Percentiles rank a stretch among this genome's conserved stretches.
These are phyloP conservation scores for Fukomys damarensis DNA, from an alignment of 2,113 vertebrate genomes.

Conservation along the genomic window DNA sequence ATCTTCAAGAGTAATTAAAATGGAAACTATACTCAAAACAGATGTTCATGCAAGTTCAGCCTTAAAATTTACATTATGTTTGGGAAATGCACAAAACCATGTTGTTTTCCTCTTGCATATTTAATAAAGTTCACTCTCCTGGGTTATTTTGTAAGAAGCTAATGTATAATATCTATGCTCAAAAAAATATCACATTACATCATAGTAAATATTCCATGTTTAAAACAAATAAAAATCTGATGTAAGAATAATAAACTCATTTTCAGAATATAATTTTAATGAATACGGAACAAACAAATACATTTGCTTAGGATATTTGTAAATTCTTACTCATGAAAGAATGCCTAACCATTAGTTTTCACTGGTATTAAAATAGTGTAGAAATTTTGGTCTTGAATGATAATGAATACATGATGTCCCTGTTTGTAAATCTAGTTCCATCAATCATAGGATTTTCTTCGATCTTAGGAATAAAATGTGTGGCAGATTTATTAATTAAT, in stretches of 20 bases:
- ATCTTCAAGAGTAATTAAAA: constrained; percentile 16
- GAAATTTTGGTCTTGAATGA: not conserved
- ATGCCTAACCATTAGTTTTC: not conserved
- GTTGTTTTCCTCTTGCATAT: not conserved
- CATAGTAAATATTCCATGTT: not conserved
- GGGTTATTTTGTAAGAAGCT: not conserved
- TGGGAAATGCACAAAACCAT: not conserved
- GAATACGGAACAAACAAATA: not conserved
- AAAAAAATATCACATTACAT: not conserved
- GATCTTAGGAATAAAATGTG: not conserved
- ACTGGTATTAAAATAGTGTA: not conserved
- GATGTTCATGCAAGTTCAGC: not conserved
- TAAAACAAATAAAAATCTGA: not conserved
- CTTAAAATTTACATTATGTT: not conserved
- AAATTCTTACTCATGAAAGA: not conserved
- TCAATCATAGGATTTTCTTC: not conserved
- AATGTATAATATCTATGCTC: not conserved
- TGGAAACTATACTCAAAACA: not conserved
- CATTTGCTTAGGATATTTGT: not conserved
- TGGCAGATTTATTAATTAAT: not conserved
- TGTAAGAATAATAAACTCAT: not conserved
- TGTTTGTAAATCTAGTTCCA: not conserved
- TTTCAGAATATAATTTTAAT: not conserved
- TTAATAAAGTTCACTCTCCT: not conserved
- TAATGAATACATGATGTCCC: not conserved